Conservation (phyloP, 92 coral and sea anemone genomes). For the Palythoa grandis region DNA sequence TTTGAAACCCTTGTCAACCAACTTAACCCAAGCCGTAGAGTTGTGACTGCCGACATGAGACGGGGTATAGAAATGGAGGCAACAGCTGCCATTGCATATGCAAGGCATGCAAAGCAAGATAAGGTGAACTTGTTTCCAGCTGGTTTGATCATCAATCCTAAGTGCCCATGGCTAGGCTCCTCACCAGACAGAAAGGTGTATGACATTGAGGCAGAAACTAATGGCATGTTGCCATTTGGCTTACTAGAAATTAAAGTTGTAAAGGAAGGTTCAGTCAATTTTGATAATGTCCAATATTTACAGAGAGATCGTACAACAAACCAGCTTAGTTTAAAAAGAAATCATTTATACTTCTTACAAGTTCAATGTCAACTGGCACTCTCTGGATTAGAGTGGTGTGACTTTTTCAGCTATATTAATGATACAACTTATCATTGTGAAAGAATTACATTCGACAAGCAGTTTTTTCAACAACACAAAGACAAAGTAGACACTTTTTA, state of each 20-base stretch:
- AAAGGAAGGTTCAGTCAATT: slow-evolving; percentile 55
- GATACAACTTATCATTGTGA: slow-evolving; percentile 44
- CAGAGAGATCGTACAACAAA: slow-evolving; percentile 30
- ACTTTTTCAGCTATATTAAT: slow-evolving; percentile 52
- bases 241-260: slow-evolving; percentile 65
- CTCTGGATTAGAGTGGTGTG: slow-evolving; percentile 67
- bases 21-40: slow-evolving; percentile 44
- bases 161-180: slow-evolving; percentile 68
- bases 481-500: slow-evolving; percentile 58
- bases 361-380: slow-evolving; percentile 69
- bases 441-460: slow-evolving; percentile 44
- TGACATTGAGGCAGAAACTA: slow-evolving; percentile 34
- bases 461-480: slow-evolving; percentile 56
- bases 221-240: slow-evolving; percentile 58
- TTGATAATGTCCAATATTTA: slow-evolving; percentile 50
- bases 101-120: slow-evolving; percentile 37
- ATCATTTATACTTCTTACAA: slow-evolving; percentile 54
- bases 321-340: slow-evolving; percentile 43
- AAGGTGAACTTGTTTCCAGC: slow-evolving; percentile 53
- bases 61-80: slow-evolving; percentile 64
- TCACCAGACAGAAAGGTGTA: slow-evolving; percentile 64
- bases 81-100: slow-evolving; percentile 59
- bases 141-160: slow-evolving; percentile 57
- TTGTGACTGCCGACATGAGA: slow-evolving; percentile 61
- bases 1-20: slow-evolving; percentile 47